Evolutionary conservation across 1,140 invertebrate species (phyloP), one percentile per base, ranked within the genome.

Genomic region (Drosophila tristis): DNA sequence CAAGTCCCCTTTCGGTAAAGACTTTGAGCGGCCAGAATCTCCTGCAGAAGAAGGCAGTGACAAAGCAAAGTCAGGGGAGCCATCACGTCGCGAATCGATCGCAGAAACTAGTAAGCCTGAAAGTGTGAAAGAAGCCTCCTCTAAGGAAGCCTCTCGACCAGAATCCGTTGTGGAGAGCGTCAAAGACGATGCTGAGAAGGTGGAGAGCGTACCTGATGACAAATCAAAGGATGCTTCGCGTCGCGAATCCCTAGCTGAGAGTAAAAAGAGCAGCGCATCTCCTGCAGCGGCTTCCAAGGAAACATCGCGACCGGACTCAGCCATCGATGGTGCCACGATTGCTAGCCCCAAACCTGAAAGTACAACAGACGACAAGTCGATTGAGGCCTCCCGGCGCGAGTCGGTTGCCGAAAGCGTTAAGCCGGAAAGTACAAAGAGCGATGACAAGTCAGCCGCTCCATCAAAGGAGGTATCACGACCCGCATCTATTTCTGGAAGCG

Each of bases 391-490:
- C 2, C 39, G 81, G 45, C 72, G 60, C 23, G 64, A 55, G 47
- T 78, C 74, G 11, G 54, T 71, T 26, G 66, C 64, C 1, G 58
- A 59, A 26, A 48, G 31, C 8, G 9, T 13, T 6, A 54, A 53
- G 26, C 15, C 44, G 11, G 42, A 55, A 9, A 57, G 43, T 35
- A 44, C 11, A 42, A 57, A 16, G n/a, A 39, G 11, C 35, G 35
- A 13, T 5, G 35, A 39, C 35, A 39, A 39, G 35, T n/a, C 60
- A 5, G 6, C 60, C 25, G 57, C 16, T 4, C 51, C 15, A 31
- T 68, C 64, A 0, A 70, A 49, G 60, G 80, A 87, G 44, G 29
- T 72, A 13, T 74, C 80, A 0, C 61, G 68, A 15, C 78, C 73
- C 39, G 43, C 26, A 15, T 81, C 67, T 15, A 61, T 67, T 7